These are phyloP conservation scores for Eilema depressum DNA, from an alignment of 2,888 invertebrate genomes.

Conservation along the genomic window DNA sequence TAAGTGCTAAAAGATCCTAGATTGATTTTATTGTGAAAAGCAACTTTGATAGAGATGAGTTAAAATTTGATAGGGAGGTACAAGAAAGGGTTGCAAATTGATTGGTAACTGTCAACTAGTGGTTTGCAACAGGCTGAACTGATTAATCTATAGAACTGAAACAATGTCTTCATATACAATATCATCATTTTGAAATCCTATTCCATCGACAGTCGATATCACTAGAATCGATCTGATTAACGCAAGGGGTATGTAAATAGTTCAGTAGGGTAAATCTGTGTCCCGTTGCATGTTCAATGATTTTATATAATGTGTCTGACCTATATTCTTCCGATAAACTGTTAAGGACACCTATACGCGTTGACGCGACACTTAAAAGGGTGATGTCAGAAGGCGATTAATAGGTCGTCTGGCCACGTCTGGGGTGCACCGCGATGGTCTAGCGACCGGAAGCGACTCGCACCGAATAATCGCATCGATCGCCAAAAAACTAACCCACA, in stretches of 20 bases:
- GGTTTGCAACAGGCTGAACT: constrained; percentile 8
- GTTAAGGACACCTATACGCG: constrained; percentile 45
- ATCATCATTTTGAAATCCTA: not conserved
- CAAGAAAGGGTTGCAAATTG: constrained; percentile 5
- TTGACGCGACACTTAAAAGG: constrained; percentile 59
- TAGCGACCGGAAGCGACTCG: constrained; percentile 76
- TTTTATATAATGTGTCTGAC: constrained; percentile 48
- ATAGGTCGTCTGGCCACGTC: constrained; percentile 75
- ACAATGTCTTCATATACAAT: not conserved
- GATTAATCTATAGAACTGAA: not conserved
- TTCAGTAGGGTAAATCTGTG: constrained; percentile 42
- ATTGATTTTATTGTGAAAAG: not conserved
- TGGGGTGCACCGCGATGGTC: constrained; percentile 72
- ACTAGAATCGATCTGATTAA: not conserved
- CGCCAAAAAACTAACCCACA: constrained; percentile 87
- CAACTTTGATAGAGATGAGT: not conserved
- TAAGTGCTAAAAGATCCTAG: not conserved
- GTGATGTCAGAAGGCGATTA: constrained; percentile 73
- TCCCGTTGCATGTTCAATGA: constrained; percentile 45
- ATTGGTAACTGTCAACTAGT: constrained; percentile 5
- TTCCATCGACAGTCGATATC: not conserved
- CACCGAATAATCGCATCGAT: constrained; percentile 85
- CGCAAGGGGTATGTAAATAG: constrained; percentile 29
- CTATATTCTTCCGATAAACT: constrained; percentile 40
- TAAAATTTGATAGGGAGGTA: not conserved